These are phyloP conservation scores for Ennomos quercinarius DNA, from an alignment of 2,888 invertebrate genomes.

Conservation along the genomic window DNA sequence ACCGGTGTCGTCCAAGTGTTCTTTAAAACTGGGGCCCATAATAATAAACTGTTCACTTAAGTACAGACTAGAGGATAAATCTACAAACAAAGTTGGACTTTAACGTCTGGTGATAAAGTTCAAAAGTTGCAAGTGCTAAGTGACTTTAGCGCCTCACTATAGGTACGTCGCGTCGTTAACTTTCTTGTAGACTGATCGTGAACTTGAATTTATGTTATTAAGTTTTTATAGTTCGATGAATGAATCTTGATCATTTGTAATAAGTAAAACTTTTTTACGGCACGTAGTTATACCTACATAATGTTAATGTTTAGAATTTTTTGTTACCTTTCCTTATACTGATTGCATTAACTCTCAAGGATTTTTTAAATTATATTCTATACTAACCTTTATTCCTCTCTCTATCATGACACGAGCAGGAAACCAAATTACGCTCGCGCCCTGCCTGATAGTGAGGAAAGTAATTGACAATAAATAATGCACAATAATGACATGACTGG, in stretches of 20 bases:
- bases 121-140: constrained; percentile 25
- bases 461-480: too few species aligned
- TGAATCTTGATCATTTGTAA: constrained; percentile 43
- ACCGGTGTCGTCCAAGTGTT: constrained; percentile 26
- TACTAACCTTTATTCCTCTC: too few species aligned
- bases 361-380: too few species aligned
- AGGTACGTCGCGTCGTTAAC: constrained; percentile 21
- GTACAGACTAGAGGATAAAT: constrained; percentile 23
- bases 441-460: too few species aligned
- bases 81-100: constrained; percentile 23
- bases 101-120: constrained; percentile 27
- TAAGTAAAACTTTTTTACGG: not conserved
- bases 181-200: constrained; percentile 43
- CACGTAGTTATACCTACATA: too few species aligned
- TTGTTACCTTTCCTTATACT: not conserved
- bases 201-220: constrained; percentile 36
- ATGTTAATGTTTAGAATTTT: not conserved
- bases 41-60: constrained; percentile 29
- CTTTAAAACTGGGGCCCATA: constrained; percentile 28
- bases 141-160: constrained; percentile 22
- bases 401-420: too few species aligned
- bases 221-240: constrained; percentile 35
- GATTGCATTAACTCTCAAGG: too few species aligned
- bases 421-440: too few species aligned
- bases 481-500: too few species aligned